Evolutionary conservation across 2,113 vertebrate genomes (phyloP), one percentile per base, ranked within the genome.

Genomic region (Egretta garzetta): DNA sequence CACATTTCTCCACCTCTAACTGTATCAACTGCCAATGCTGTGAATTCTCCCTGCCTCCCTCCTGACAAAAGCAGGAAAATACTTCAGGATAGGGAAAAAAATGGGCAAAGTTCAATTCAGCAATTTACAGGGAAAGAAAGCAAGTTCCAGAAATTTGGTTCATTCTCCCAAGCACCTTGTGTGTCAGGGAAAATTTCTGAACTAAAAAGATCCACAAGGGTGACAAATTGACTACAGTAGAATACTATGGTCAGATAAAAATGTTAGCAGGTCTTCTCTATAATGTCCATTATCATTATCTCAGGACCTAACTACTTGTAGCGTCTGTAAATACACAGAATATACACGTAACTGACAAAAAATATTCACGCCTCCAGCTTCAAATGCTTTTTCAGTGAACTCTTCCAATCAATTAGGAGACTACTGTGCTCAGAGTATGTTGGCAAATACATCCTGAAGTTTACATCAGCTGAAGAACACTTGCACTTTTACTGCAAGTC

Each of bases 1-100:
- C 28, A n/a, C 52, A 0, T 79, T 84, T 95, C 93, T 52, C 81
- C 90, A 94, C 85, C 89, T 94, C 80, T 64, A 53, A 26, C 33
- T 60, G 30, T 37, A 26, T 90, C 56, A 59, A 39, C 80, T 81
- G 77, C 89, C 87, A 92, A 70, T 68, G 53, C 86, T 80, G 73
- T 49, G 74, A 87, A 68, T 47, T 49, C 62, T 75, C 66, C 80
- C 87, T 90, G 79, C 72, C 80, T 94, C 79, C 89, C 37, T 72
- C 67, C 66, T 68, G n/a, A 93, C 91, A 93, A 95, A 71, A 86
- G 84, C 90, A 95, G 88, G 92, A 92, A 94, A 91, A 79, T 82
- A 71, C 88, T 85, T 75, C 86, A 85, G 84, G 91, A 60, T 53
- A 66, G 90, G 20, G 30, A n/a, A 84, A 88, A 66, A 50, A 83